Evolutionary conservation across 64 coral and sea anemone species (phyloP).

Genomic region (Actinia tenebrosa): DNA sequence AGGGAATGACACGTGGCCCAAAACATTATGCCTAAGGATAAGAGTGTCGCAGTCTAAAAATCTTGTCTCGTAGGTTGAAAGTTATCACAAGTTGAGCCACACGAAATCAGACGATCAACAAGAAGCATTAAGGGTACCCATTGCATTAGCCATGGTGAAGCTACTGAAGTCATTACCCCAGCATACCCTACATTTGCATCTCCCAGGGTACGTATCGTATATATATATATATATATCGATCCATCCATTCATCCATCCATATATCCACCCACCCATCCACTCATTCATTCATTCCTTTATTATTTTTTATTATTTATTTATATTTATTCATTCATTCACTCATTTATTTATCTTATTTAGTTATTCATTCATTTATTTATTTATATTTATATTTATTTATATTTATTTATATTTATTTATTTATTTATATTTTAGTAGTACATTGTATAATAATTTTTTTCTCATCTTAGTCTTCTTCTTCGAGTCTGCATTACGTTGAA

Average conservation of each 20-base stretch:
- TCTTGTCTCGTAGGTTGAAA: background rate
- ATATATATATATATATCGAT: too few relatives aligned
- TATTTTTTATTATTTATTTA: too few relatives aligned
- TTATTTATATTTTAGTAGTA: too few relatives aligned
- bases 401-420: too few relatives aligned
- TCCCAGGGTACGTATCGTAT: conserved; percentile 73
- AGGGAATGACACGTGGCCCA: too few relatives aligned
- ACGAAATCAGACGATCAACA: conserved; percentile 71
- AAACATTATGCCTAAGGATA: background rate
- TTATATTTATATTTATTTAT: background rate
- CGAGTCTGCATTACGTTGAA: conserved; percentile 73
- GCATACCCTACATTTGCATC: conserved; percentile 66
- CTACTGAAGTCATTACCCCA: conserved; percentile 77
- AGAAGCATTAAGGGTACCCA: conserved; percentile 81
- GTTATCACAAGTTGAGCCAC: conserved; percentile 70
- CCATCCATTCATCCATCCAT: too few relatives aligned
- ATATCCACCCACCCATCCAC: too few relatives aligned
- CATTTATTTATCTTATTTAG: background rate
- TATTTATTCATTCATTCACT: too few relatives aligned
- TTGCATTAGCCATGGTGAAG: conserved; percentile 83
- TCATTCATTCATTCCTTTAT: too few relatives aligned
- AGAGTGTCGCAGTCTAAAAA: background rate
- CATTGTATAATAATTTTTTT: background rate
- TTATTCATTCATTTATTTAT: background rate
- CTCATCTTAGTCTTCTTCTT: conserved; percentile 66